Evolutionary conservation across 2,113 vertebrate genomes (phyloP), one percentile per base, ranked within the genome.

Genomic region (Onychorhynchus coronatus): DNA sequence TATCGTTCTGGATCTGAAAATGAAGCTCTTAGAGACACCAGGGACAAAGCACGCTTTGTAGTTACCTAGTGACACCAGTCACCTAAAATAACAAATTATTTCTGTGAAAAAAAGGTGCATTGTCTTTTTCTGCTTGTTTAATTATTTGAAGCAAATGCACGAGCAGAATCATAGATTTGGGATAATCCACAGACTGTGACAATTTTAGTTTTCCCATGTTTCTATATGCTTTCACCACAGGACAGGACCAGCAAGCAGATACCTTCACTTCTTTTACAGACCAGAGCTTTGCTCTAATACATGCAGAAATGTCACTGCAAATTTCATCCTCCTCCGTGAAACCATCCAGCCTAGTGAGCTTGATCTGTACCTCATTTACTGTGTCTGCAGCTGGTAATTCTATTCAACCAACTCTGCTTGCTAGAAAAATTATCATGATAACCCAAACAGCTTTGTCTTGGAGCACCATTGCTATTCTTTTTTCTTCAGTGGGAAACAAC

Each of bases 391-490:
- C 59, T 81, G 79, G 59, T 49, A 56, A 88, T 71, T 37, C 82
- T 78, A 81, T 91, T 91, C 75, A 94, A 88, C 23, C 47, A 86
- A 20, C 42, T 67, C 83, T 41, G 31, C 68, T 44, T 76, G 79
- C 85, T 95, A 90, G 63, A 86, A 78, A 72, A 94, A 90, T 91
- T 91, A 90, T 44, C 92, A 86, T 9, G 79, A 58, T 78, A 84
- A 88, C 52, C 27, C 25, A 1, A 92, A 86, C 39, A 93, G 56
- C 61, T 96, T 92, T 87, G 72, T 84, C 79, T 84, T 75, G 56
- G 44, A 77, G 41, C 16, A 84, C 16, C 41, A 59, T 0, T 74
- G 65, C n/a, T 39, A 63, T 56, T 72, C 41, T 11, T n/a, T 80
- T 67, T 85, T 50, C 10, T 88, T 71, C 65, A 78, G 47, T 46